Evolutionary conservation across 1,140 invertebrate species (phyloP), one percentile per base, ranked within the genome.

Genomic region (Propsilocerus akamusi): DNA sequence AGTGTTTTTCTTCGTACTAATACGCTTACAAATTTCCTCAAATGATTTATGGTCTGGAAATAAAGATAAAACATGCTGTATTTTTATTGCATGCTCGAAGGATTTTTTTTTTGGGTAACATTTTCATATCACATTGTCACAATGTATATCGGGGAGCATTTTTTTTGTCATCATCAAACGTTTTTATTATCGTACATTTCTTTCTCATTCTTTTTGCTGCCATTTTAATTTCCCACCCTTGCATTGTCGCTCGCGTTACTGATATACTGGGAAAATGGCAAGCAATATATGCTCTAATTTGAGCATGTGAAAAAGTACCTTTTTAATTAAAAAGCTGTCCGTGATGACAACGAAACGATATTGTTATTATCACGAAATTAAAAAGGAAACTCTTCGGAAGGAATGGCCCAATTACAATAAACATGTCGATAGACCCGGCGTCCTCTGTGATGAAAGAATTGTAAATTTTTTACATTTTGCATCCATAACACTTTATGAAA

Each of bases 11-110:
- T 41, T 41, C 34, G 14, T 20, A 41, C 34, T 41, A 41, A 41
- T 41, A 41, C 17, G 34, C 34, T 41, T 20, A 41, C 34, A 41
- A 41, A 41, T 41, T 41, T 41, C 22, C 3, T 17, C 17, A 7
- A 20, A 41, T 41, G 34, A 41, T 41, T 41, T 41, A 41, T 41
- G 34, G 34, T 20, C 22, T 41, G 34, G 34, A 41, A 22, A 41
- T 41, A 41, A 41, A 41, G 34, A 41, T 41, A 41, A 37, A 41
- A 41, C 34, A 41, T 37, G 32, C 20, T 37, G 32, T 37, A n/a
- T 37, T n/a, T n/a, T n/a, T n/a, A n/a, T n/a, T n/a, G n/a, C n/a
- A n/a, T n/a, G n/a, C n/a, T n/a, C n/a, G n/a, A n/a, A n/a, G 32
- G 7, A 37, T 37, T 37, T 14, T 41, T 41, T 20, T 17, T 41